Conservation (phyloP, 1,140 invertebrate genomes). For the Nautilus pompilius region DNA sequence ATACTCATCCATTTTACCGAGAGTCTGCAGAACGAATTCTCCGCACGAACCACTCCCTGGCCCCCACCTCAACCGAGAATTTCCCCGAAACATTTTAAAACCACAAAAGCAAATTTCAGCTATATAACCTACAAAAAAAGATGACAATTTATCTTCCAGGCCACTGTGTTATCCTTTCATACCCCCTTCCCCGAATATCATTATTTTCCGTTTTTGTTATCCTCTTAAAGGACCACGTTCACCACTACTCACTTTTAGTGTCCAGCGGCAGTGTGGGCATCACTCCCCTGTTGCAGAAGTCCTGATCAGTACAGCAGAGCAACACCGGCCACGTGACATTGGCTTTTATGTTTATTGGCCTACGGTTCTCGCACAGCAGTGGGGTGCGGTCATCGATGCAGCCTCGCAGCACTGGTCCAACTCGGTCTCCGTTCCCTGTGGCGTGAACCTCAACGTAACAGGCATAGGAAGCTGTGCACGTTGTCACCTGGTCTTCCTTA, state of each 20-base stretch:
- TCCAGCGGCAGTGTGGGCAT: neutral
- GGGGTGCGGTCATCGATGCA: slow-evolving; percentile 34
- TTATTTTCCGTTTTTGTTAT: too few species aligned
- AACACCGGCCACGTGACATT: slow-evolving; percentile 30
- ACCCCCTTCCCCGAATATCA: too few species aligned
- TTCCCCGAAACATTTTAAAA: too few species aligned
- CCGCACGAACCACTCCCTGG: too few species aligned
- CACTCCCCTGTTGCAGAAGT: slow-evolving; percentile 35
- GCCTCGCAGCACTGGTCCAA: slow-evolving; percentile 26
- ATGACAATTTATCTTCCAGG: too few species aligned
- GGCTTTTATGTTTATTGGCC: slow-evolving; percentile 22
- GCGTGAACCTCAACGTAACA: slow-evolving; percentile 37
- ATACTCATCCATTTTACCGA: too few species aligned
- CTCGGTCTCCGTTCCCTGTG: neutral
- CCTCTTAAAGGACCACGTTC: too few species aligned
- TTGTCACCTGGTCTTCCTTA: slow-evolving; percentile 16
- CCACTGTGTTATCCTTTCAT: too few species aligned
- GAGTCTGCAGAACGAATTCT: too few species aligned
- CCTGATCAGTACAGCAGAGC: slow-evolving; percentile 35
- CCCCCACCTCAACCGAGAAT: too few species aligned
- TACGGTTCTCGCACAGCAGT: slow-evolving; percentile 42
- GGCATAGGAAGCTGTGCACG: slow-evolving; percentile 27
- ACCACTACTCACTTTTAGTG: neutral
- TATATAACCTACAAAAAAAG: too few species aligned
- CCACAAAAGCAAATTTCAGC: too few species aligned